Base-by-base conservation (phyloP, 2,888 invertebrate species). In the Diploptera punctata region DNA sequence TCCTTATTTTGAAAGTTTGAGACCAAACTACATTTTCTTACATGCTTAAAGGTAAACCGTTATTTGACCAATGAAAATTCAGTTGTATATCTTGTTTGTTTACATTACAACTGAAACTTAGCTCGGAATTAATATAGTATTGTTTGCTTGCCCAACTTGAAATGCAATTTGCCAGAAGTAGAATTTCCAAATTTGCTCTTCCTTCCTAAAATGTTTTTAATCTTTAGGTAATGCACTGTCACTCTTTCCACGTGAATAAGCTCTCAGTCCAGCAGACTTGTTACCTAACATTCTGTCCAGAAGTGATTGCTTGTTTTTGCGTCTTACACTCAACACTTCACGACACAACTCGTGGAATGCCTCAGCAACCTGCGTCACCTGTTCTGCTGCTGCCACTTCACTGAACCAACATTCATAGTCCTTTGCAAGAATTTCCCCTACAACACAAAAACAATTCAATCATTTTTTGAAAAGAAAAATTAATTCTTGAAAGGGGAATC, bases 381-480 rank as follows among this genome's bases (percentile, higher is more conserved):
- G 94, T 81, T 96, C 95, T 0, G 95, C 94, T 0, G 95, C 95
- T 0, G 95, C 91, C 13, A 95, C 92, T 83, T 96, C 95, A 47
- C 91, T 90, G 83, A 95, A 96, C 80, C 90, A 91, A 82, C 95
- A 95, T 80, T 95, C 95, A 80, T 93, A 92, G 81, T 95, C 94
- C 81, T 94, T 93, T 10, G 95, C 95, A 67, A 96, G 84, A 77
- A 93, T 93, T 81, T 94, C 94, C 38, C 85, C 85, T 85, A 78
- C 4, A 78, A 54, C 7, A 33, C 18, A 3, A 44, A 1, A 10
- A 26, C n/a, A n/a, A n/a, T n/a, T n/a, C n/a, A n/a, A n/a, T n/a
- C n/a, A n/a, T n/a, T n/a, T n/a, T n/a, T n/a, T n/a, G n/a, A n/a
- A n/a, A n/a, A n/a, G n/a, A n/a, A n/a, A n/a, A n/a, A n/a, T n/a